A percentile compares a stretch with the other conserved stretches of the same genome.
Evolutionary conservation across 2,113 vertebrate genomes (phyloP).

Genomic region (Steatornis caripensis): DNA sequence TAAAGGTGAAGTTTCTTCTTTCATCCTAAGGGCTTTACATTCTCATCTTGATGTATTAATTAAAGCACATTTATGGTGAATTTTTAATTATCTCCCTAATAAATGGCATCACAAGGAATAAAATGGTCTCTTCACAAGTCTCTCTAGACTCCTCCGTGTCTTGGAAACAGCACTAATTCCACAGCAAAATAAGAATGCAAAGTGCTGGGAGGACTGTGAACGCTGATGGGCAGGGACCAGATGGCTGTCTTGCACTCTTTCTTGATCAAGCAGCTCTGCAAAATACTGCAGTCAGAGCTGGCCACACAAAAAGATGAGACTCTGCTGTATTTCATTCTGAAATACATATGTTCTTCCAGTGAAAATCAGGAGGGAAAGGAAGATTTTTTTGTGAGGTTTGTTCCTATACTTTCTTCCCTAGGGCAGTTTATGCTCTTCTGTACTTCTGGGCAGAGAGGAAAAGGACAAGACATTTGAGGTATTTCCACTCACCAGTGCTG

Average conservation of each 20-base stretch:
- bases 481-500: neutral
- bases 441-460: neutral
- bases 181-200: neutral
- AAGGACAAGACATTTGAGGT: neutral
- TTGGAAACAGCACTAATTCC: neutral
- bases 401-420: neutral
- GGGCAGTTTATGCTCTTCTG: neutral
- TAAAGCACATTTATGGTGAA: constrained; percentile 42
- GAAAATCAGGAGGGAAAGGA: neutral
- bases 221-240: neutral
- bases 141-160: neutral
- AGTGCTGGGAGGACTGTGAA: neutral
- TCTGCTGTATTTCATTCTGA: neutral
- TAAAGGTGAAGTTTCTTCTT: constrained; percentile 44
- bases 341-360: neutral
- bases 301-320: neutral
- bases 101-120: constrained; percentile 54
- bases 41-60: constrained; percentile 61
- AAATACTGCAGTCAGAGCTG: neutral
- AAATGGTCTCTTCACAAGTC: constrained; percentile 22
- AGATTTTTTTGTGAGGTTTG: neutral
- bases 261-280: neutral
- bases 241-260: neutral
- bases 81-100: constrained; percentile 62
- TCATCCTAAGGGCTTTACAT: constrained; percentile 50